Percentiles rank a stretch among this genome's conserved stretches.
These are phyloP conservation scores for Ondatra zibethicus DNA, from an alignment of 2,113 vertebrate species.

Conservation along the genomic window DNA sequence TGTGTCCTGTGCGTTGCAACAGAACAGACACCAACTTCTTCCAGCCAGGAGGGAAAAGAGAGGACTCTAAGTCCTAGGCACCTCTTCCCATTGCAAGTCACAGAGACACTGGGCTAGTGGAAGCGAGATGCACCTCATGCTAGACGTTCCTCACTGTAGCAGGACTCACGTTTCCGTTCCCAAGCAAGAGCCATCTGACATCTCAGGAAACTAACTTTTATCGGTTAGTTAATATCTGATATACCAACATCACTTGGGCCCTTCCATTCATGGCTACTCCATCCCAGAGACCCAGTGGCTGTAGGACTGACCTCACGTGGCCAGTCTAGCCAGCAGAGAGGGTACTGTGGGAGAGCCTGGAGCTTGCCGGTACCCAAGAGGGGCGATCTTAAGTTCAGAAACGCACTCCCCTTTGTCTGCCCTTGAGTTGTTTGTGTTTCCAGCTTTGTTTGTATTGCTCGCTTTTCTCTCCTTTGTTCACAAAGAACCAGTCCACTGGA, in stretches of 20 bases:
- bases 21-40: neutral
- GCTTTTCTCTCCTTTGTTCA: neutral
- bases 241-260: accelerated
- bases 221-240: neutral
- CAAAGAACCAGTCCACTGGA: neutral
- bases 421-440: neutral
- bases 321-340: neutral
- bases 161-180: neutral
- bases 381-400: neutral
- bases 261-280: neutral
- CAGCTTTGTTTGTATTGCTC: neutral
- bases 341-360: neutral
- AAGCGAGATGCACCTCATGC: accelerated
- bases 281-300: neutral
- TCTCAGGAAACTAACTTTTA: too few species aligned
- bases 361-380: neutral
- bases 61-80: neutral
- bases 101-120: neutral
- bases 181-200: neutral
- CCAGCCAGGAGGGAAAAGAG: too few species aligned
- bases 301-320: neutral
- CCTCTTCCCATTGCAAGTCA: neutral
- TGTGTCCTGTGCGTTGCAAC: neutral
- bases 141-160: neutral
- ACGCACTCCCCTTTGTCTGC: neutral